Evolutionary conservation across 2,113 vertebrate genomes (phyloP).

Genomic region (Numida meleagris): DNA sequence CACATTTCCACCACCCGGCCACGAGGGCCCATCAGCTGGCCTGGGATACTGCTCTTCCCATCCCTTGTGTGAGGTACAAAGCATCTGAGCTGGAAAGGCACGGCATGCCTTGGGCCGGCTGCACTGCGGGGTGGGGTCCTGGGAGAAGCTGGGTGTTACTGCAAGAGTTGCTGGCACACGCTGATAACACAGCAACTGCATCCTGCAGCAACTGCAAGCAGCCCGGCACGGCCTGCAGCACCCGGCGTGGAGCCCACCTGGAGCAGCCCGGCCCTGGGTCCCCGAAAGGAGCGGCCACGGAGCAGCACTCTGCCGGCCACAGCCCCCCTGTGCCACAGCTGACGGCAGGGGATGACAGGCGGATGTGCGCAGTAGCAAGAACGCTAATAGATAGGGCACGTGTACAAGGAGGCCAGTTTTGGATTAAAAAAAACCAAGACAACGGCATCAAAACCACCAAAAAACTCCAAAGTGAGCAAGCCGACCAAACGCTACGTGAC

Average conservation of each 20-base stretch:
- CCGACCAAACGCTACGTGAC: neutral
- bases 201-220: neutral
- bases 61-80: rapidly evolving
- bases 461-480: neutral
- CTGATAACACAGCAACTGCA: neutral
- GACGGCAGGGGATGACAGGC: neutral
- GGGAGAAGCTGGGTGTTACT: neutral
- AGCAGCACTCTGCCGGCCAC: neutral
- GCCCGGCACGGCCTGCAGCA: neutral
- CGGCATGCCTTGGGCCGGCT: no score
- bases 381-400: neutral
- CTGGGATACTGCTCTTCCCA: neutral
- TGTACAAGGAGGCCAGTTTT: neutral
- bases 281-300: no score
- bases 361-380: neutral
- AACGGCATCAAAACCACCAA: neutral
- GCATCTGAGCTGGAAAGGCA: neutral
- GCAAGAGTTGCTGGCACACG: neutral
- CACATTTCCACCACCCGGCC: neutral
- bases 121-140: neutral
- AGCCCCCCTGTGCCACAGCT: neutral
- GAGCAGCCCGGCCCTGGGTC: neutral
- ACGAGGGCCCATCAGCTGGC: no score
- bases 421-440: neutral
- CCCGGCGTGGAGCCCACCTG: no score